A percentile compares a stretch with the other conserved stretches of the same genome.
These are phyloP conservation scores for Calosoma granatense DNA, from an alignment of 1,140 invertebrate species.

Conservation along the genomic window DNA sequence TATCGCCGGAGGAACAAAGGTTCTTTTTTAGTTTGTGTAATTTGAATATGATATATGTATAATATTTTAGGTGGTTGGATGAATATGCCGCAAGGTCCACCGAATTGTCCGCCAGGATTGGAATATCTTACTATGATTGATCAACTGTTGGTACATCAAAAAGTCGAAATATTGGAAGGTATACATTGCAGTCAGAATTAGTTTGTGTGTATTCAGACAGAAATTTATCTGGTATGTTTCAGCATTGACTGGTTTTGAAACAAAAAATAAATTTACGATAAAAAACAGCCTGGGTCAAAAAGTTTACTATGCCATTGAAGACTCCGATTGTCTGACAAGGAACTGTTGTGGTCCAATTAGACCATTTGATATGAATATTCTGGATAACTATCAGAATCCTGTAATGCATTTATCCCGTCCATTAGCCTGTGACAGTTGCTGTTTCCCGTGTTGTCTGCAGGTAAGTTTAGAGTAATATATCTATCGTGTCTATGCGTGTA, in stretches of 20 bases:
- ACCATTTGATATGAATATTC: conserved; percentile 78
- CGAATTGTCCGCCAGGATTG: conserved; percentile 80
- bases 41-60: no score
- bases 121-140: conserved; percentile 89
- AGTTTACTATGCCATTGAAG: conserved; percentile 75
- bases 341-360: conserved; percentile 67
- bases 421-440: conserved; percentile 65
- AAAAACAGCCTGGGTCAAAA: conserved; percentile 69
- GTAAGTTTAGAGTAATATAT: conserved; percentile 31
- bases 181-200: conserved; percentile 17
- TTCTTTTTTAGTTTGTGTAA: conserved; percentile 18
- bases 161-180: conserved; percentile 77
- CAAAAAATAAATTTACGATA: conserved; percentile 79
- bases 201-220: no score
- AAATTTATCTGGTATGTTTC: no score
- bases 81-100: conserved; percentile 57
- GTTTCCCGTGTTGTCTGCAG: conserved; percentile 78
- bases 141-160: conserved; percentile 78
- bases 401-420: conserved; percentile 68
- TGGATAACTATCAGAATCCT: conserved; percentile 67
- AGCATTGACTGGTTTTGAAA: conserved; percentile 78
- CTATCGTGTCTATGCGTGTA: no score
- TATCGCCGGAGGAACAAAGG: conserved; percentile 32
- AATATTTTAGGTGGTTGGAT: conserved; percentile 66
- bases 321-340: conserved; percentile 67